phyloP scores from a whole-genome alignment of 2,113 vertebrate species.

The Chloebia gouldiae region DNA sequence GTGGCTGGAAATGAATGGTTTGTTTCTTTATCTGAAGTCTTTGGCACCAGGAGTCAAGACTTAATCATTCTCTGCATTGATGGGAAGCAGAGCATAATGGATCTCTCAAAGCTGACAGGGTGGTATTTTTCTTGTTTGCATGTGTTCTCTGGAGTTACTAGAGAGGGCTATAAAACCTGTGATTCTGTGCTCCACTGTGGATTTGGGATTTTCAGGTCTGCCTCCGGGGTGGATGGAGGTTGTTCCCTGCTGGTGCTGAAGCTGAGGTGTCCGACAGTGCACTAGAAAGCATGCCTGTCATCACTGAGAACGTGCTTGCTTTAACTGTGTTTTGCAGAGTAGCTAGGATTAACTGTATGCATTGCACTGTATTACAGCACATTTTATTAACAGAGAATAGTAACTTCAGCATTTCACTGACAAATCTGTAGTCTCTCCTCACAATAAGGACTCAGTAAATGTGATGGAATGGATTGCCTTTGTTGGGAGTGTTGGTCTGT shows the following conservation, averaged over 20 bases:
- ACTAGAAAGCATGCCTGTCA: not conserved
- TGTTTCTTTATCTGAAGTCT: not conserved
- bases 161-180: not conserved
- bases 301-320: not conserved
- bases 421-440: not conserved
- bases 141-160: not conserved
- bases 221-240: not conserved
- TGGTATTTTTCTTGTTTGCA: not conserved
- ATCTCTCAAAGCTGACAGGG: not conserved
- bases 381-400: not conserved
- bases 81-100: not conserved
- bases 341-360: not conserved
- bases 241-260: not conserved
- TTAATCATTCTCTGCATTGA: not conserved
- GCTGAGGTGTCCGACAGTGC: not conserved
- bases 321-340: not conserved
- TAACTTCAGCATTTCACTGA: not conserved
- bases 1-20: not conserved
- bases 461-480: not conserved
- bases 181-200: not conserved
- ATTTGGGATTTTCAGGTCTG: not conserved
- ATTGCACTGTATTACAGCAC: not conserved
- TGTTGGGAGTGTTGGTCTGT: not conserved
- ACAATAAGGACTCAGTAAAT: not conserved
- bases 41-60: not conserved